Base-by-base conservation (phyloP, 2,113 vertebrate species). In the Sceloporus tristichus region DNA sequence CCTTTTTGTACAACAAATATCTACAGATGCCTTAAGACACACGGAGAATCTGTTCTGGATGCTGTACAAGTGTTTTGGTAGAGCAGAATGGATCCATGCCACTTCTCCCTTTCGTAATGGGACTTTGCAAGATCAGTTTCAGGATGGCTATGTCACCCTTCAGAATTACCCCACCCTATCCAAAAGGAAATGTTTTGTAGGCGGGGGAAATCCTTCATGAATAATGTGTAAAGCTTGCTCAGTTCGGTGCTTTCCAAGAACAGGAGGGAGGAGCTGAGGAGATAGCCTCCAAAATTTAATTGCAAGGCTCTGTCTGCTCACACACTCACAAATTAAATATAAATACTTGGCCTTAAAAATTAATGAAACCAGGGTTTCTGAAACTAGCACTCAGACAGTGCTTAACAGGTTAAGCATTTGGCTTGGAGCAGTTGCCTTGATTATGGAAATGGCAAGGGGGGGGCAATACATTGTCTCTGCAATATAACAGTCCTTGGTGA, bases 341-440 rank as follows among this genome's bases (percentile, higher is more conserved):
- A 89, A 79, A 74, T 82, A 5, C 0, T 85, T 0, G 87, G 56
- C 29, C 65, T 90, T 83, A 73, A 91, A 77, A 91, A 77, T 81
- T n/a, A 27, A 88, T 54, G 66, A 85, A 27, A 27, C 27, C 66
- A 78, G 65, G 9, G 8, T 42, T 90, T 5, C 1, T 75, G 66
- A 11, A 85, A 1, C 10, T 8, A 23, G 53, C 16, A 8, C 38
- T 88, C 38, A 29, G 71, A 42, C 86, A 59, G 34, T 90, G 19
- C 89, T 85, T 88, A 8, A 34, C 0, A 54, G 53, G 13, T 81
- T 40, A 85, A 91, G 65, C 0, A 0, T 84, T 89, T 92, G 80
- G 81, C 53, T 90, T 4, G 0, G 40, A 93, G 68, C 11, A 76
- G 76, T 38, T 88, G 85, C 74, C n/a, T 87, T 1, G 0, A 0